Conservation (phyloP, 2,888 invertebrate species). For the Scaeva pyrastri region DNA sequence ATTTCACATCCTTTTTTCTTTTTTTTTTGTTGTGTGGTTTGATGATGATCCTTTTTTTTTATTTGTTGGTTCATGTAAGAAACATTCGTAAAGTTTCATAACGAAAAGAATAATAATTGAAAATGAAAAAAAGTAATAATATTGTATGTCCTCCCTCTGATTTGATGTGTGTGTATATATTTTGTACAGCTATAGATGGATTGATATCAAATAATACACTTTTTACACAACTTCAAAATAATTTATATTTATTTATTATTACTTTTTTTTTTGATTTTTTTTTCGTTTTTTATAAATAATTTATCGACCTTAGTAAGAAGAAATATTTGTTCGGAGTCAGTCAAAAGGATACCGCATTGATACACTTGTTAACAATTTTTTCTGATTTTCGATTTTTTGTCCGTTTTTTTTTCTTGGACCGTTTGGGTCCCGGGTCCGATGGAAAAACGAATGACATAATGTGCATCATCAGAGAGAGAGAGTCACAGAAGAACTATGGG, state of each 20-base stretch:
- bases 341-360: slow-evolving; percentile 75
- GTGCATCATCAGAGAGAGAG: slow-evolving; percentile 69
- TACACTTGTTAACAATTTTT: slow-evolving; percentile 70
- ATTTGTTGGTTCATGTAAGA: slow-evolving; percentile 36
- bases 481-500: slow-evolving; percentile 49
- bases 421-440: slow-evolving; percentile 38
- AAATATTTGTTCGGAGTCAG: slow-evolving; percentile 56
- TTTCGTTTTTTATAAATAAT: slow-evolving; percentile 77
- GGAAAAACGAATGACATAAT: slow-evolving; percentile 74
- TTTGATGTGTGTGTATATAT: neutral
- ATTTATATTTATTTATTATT: slow-evolving; percentile 47
- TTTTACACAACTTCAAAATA: slow-evolving; percentile 46
- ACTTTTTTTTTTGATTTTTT: slow-evolving; percentile 61
- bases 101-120: slow-evolving; percentile 50
- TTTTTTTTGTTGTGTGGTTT: slow-evolving; percentile 20
- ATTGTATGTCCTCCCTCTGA: slow-evolving; percentile 37
- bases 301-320: slow-evolving; percentile 75
- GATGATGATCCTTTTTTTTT: slow-evolving; percentile 44
- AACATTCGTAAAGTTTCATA: slow-evolving; percentile 35
- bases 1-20: slow-evolving; percentile 37
- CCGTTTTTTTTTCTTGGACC: slow-evolving; percentile 4
- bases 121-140: slow-evolving; percentile 1
- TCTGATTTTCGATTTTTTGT: slow-evolving; percentile 28
- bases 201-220: slow-evolving; percentile 33
- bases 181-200: neutral